phyloP scores from a whole-genome alignment of 2,888 invertebrate species.

The Opisthograptis luteolata region DNA sequence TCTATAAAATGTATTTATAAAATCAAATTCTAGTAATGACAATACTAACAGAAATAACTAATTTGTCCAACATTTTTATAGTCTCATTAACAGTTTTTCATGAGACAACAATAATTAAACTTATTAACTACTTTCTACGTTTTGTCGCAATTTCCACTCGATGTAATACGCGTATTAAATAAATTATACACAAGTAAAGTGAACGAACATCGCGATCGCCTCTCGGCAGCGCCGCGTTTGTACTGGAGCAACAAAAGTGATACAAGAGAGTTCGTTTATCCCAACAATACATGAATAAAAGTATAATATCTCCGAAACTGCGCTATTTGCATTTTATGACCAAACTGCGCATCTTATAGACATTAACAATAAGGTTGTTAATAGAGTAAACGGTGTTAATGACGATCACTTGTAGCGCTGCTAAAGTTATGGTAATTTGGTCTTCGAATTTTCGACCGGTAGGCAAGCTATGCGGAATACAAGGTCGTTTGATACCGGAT shows the following conservation, averaged over 20 bases:
- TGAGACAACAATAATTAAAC: slow-evolving; percentile 16
- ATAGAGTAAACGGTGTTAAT: slow-evolving; percentile 26
- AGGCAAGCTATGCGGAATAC: slow-evolving; percentile 44
- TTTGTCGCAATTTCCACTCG: slow-evolving; percentile 38
- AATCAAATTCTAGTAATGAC: background rate
- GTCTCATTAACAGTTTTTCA: slow-evolving; percentile 25
- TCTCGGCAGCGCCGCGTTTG: slow-evolving; percentile 55
- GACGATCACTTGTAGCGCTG: slow-evolving; percentile 29
- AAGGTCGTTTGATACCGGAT: slow-evolving; percentile 59
- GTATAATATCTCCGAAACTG: slow-evolving; percentile 38
- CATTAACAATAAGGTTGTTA: slow-evolving; percentile 31
- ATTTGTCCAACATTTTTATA: slow-evolving; percentile 39
- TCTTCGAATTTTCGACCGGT: slow-evolving; percentile 59
- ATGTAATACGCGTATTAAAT: slow-evolving; percentile 43
- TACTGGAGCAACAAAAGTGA: slow-evolving; percentile 50
- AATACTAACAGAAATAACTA: slow-evolving; percentile 39
- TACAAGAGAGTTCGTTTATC: slow-evolving; percentile 40
- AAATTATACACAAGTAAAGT: slow-evolving; percentile 47
- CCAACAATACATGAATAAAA: slow-evolving; percentile 47
- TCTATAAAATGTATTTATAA: background rate
- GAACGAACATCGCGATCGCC: slow-evolving; percentile 53
- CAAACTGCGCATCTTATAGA: slow-evolving; percentile 26
- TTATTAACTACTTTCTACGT: slow-evolving; percentile 26
- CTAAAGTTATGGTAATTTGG: slow-evolving; percentile 56
- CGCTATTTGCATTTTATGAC: slow-evolving; percentile 28